Evolutionary conservation across 2,888 invertebrate genomes (phyloP).

Genomic region (Lutraria lutraria): DNA sequence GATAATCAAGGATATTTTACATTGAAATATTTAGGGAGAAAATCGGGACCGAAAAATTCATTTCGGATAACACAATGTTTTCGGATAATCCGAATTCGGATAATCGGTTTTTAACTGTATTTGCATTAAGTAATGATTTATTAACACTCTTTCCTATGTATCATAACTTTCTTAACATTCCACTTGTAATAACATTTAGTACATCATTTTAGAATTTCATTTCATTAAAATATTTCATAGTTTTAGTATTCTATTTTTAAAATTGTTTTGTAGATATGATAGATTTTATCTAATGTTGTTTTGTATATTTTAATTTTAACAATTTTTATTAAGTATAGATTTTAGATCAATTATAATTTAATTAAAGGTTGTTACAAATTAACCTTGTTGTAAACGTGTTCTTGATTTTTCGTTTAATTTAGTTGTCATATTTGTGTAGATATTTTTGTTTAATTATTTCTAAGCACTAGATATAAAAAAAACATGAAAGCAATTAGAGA

Average conservation of each 20-base stretch:
- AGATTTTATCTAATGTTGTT: constrained; percentile 14
- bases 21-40: too few relatives aligned
- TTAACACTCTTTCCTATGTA: too few relatives aligned
- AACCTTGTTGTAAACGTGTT: background rate
- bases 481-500: too few relatives aligned
- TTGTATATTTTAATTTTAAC: background rate
- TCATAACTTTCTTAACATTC: too few relatives aligned
- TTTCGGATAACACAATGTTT: too few relatives aligned
- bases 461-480: too few relatives aligned
- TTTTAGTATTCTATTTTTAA: constrained; percentile 2
- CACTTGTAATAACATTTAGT: background rate
- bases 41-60: too few relatives aligned
- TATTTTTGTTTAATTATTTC: background rate
- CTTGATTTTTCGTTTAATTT: background rate
- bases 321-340: background rate
- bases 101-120: too few relatives aligned
- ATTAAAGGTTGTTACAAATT: background rate
- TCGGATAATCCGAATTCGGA: too few relatives aligned
- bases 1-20: too few relatives aligned
- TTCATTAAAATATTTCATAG: background rate
- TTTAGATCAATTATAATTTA: background rate
- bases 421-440: background rate
- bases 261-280: constrained; percentile 5
- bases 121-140: too few relatives aligned
- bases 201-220: constrained; percentile 1